Evolutionary conservation across 2,113 vertebrate species (phyloP), one percentile per base, ranked within the genome.

Genomic region (Riparia riparia): DNA sequence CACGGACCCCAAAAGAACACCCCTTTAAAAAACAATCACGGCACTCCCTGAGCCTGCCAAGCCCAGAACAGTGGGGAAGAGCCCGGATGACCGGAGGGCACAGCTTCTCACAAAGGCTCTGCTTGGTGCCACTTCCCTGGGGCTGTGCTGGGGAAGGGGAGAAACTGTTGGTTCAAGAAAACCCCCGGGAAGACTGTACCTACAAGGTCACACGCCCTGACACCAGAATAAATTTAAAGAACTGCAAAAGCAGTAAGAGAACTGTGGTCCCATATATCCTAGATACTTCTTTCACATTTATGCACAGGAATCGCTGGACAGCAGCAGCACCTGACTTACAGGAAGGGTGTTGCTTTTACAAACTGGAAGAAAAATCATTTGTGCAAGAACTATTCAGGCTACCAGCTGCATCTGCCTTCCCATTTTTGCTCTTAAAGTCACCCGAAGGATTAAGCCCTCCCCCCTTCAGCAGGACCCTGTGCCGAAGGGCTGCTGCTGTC

Each of bases 251-350:
- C 26, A 71, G 1, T 24, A 34, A 54, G 12, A 69, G 42, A 87
- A 50, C 14, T 29, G 65, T 45, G n/a, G 39, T 39, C 44, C 31
- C 44, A 8, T 5, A 19, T 12, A 76, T 26, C 26, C 60, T 19
- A 10, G 14, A 53, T 4, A 69, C 14, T 37, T 22, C 34, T 65
- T 63, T 37, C 8, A 7, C 1, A 0, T 26, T 54, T 19, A n/a
- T 13, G 14, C n/a, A 14, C 3, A 19, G 11, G 32, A 60, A 53
- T 41, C 0, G 0, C 57, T 26, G 34, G 71, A 74, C 12, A 31
- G 57, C 32, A 60, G 45, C 42, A 53, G 14, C 21, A 31, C 4
- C 19, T 54, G 41, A 47, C 47, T 66, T 54, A 47, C 0, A 76
- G 50, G 18, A 81, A 64, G 25, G 31, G 2, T 6, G 4, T 1